A percentile compares a stretch with the other conserved stretches of the same genome.
Evolutionary conservation across 1,140 invertebrate species (phyloP).

Genomic region (Hylyphantes graminicola): DNA sequence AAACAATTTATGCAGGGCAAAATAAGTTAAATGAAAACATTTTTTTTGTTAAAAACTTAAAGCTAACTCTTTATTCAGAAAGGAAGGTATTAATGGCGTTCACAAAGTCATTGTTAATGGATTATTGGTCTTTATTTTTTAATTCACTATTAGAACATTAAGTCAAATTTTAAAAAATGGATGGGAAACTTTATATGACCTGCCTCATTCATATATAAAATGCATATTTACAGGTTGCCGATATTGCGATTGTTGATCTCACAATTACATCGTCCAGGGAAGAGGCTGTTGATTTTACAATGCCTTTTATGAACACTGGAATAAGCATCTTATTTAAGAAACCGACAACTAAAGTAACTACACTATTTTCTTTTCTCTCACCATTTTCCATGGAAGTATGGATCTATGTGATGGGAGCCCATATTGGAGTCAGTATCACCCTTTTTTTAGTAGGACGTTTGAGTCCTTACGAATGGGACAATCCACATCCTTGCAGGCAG

Average conservation of each 20-base stretch:
- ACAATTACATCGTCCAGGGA: constrained; percentile 92
- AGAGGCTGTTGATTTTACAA: constrained; percentile 92
- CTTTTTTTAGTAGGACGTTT: constrained; percentile 68
- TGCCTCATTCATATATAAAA: background rate
- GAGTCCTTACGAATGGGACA: constrained; percentile 69
- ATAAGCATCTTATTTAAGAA: constrained; percentile 64
- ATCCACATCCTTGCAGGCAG: constrained; percentile 62
- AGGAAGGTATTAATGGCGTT: too few relatives aligned
- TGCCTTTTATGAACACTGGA: constrained; percentile 94
- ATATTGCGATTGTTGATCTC: constrained; percentile 91
- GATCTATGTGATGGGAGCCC: constrained; percentile 68
- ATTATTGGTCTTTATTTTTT: too few relatives aligned
- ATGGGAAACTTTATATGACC: background rate
- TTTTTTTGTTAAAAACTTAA: too few relatives aligned
- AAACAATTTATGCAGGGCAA: too few relatives aligned
- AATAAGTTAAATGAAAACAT: too few relatives aligned
- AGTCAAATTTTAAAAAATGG: background rate
- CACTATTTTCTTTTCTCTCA: constrained; percentile 68
- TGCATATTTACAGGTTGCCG: constrained; percentile 75
- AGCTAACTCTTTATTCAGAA: too few relatives aligned
- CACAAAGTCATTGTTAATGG: too few relatives aligned
- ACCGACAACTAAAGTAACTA: constrained; percentile 66
- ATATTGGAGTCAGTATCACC: constrained; percentile 68
- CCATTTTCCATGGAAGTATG: constrained; percentile 70
- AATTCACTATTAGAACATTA: background rate